Evolutionary conservation across 2,113 vertebrate species (phyloP), one percentile per base, ranked within the genome.

Genomic region (Otolemur garnettii): DNA sequence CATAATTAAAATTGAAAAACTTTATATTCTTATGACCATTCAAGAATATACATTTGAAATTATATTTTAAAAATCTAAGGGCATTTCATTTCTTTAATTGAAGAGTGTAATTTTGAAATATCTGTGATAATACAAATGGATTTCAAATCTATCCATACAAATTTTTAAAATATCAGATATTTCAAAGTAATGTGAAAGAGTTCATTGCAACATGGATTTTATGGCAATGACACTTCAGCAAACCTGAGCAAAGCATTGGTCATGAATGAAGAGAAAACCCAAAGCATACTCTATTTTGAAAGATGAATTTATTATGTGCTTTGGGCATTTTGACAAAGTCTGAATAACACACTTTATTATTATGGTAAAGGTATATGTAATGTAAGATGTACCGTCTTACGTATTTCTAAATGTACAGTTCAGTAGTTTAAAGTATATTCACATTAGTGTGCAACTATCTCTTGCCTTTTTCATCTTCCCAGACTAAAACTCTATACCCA

Each of bases 11-110:
- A 64, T n/a, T 8, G 1, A 59, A 90, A 62, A 71, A 45, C 42
- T 24, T 10, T 87, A n/a, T 81, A 38, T 50, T 50, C 14, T 68
- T 62, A n/a, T 26, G 82, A 50, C 2, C 26, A 7, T 74, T 89
- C n/a, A 77, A 77, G 71, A 86, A 79, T 50, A 62, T 19, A 28
- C 9, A 62, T 85, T 92, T 90, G 26, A 75, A 91, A 87, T 82
- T 90, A 62, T 69, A 45, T 77, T 83, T 90, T 87, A 60, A 62
- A 22, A 83, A 22, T 88, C 66, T 74, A 64, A 28, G 88, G 59
- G 10, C 21, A 33, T 21, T 53, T 87, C 50, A 24, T 4, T 71
- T 79, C 72, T 72, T 66, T 35, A 11, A 38, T 59, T 80, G 55
- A 5, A 24, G 85, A 72, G 57, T 15, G 3, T 35, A 45, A 79